Evolutionary conservation across 2,888 invertebrate genomes (phyloP).

Genomic region (Pachydiplax longipennis): DNA sequence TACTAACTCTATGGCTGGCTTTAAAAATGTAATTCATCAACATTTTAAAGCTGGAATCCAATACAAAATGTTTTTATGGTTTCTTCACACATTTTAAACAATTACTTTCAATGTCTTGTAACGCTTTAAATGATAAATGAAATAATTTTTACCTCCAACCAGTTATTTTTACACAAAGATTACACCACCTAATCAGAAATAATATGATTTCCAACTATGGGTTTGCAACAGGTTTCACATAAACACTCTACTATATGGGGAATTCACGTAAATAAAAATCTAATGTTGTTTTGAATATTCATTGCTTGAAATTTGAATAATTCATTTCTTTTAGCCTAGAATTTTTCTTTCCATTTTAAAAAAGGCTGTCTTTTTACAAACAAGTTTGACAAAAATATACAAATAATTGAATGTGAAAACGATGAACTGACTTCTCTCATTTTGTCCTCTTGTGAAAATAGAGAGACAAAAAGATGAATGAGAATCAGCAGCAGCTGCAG

Average conservation of each 20-base stretch:
- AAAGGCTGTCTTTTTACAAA: constrained; percentile 45
- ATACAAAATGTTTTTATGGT: background rate
- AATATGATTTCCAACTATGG: background rate
- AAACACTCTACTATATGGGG: background rate
- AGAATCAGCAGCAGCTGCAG: constrained; percentile 39
- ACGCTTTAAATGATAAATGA: background rate
- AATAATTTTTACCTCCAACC: background rate
- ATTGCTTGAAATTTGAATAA: constrained; percentile 27
- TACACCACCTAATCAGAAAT: background rate
- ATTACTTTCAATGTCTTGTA: background rate
- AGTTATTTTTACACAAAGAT: background rate
- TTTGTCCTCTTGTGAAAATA: constrained; percentile 40
- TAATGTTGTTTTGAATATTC: background rate
- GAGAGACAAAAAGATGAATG: constrained; percentile 19
- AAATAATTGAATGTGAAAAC: constrained; percentile 47
- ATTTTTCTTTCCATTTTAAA: constrained; percentile 42
- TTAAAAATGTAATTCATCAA: background rate
- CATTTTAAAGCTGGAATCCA: background rate
- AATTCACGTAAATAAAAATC: constrained; percentile 22
- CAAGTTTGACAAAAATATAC: constrained; percentile 47
- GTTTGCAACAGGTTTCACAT: background rate
- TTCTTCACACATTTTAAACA: background rate
- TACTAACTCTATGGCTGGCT: background rate
- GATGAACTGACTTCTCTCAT: constrained; percentile 29
- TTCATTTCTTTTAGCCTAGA: constrained; percentile 40